A percentile compares a stretch with the other conserved stretches of the same genome.
Conservation (phyloP, 2,113 vertebrate species). For the Ancistrus triradiatus region DNA sequence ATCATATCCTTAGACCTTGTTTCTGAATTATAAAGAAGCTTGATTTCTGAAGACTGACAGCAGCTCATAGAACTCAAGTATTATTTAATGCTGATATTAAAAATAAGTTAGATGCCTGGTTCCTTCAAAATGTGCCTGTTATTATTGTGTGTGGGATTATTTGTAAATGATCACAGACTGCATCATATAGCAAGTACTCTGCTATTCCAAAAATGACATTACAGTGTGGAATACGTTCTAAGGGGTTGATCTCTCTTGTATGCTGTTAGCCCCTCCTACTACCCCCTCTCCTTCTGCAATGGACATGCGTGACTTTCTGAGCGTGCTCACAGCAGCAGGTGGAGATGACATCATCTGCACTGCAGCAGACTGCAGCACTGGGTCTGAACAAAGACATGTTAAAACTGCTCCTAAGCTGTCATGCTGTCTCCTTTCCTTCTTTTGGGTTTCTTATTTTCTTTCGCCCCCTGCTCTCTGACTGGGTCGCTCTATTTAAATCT, state of each 20-base stretch:
- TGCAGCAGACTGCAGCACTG: slow-evolving; percentile 84
- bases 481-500: background rate
- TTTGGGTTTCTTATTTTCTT: background rate
- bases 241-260: slow-evolving; percentile 53
- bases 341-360: slow-evolving; percentile 76
- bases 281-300: slow-evolving; percentile 66
- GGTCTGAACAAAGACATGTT: slow-evolving; percentile 78
- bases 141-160: slow-evolving; percentile 22
- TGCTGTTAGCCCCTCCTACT: slow-evolving; percentile 54
- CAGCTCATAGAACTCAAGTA: too few species aligned
- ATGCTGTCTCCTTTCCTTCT: slow-evolving; percentile 28
- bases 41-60: too few species aligned
- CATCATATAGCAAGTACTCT: slow-evolving; percentile 51
- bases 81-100: too few species aligned
- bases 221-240: slow-evolving; percentile 56
- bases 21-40: too few species aligned
- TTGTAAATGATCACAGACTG: slow-evolving; percentile 46
- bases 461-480: background rate
- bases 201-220: slow-evolving; percentile 48
- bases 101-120: too few species aligned
- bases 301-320: slow-evolving; percentile 76
- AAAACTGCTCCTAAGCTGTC: slow-evolving; percentile 59
- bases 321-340: slow-evolving; percentile 72
- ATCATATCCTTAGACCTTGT: too few species aligned
- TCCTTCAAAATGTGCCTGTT: slow-evolving; percentile 13